Evolutionary conservation across 2,888 invertebrate genomes (phyloP).

Genomic region (Andrena haemorrhoa): DNA sequence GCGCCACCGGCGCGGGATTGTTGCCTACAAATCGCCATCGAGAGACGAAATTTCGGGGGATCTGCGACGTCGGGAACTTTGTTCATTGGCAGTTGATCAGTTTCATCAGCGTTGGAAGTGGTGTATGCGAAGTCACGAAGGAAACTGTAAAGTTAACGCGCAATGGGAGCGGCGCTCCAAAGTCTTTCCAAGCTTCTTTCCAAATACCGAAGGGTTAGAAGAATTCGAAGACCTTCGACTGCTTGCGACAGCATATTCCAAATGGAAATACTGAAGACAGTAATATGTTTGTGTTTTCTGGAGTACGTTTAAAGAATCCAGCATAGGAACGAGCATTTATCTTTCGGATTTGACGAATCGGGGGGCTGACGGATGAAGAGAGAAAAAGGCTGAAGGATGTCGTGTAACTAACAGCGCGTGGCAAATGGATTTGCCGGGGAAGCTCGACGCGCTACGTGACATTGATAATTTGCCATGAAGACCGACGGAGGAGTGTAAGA

Average conservation of each 20-base stretch:
- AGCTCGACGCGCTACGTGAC: constrained; percentile 50
- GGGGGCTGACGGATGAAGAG: constrained; percentile 13
- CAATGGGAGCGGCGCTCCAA: no score
- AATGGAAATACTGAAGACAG: not conserved
- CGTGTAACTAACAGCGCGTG: constrained; percentile 43
- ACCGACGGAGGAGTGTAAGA: constrained; percentile 48
- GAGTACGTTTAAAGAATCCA: constrained; percentile 5
- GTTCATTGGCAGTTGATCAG: not conserved
- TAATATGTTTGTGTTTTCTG: no score
- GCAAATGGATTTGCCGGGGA: constrained; percentile 58
- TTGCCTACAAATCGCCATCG: not conserved
- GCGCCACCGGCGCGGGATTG: constrained; percentile 3
- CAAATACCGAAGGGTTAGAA: no score
- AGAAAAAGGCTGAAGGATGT: constrained; percentile 12
- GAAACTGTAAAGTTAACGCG: not conserved
- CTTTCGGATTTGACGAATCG: constrained; percentile 7
- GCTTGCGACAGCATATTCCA: not conserved
- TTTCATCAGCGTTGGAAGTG: not conserved
- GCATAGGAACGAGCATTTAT: constrained; percentile 16
- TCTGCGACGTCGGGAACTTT: not conserved
- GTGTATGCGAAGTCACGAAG: not conserved
- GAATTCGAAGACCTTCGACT: no score
- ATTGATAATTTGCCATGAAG: constrained; percentile 65
- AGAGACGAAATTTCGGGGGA: constrained; percentile 9
- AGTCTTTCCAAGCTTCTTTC: no score